Percentiles rank a stretch among this genome's conserved stretches.
These are phyloP conservation scores for Xerus rutilus DNA, from an alignment of 2,797 vertebrate species.

Conservation along the genomic window DNA sequence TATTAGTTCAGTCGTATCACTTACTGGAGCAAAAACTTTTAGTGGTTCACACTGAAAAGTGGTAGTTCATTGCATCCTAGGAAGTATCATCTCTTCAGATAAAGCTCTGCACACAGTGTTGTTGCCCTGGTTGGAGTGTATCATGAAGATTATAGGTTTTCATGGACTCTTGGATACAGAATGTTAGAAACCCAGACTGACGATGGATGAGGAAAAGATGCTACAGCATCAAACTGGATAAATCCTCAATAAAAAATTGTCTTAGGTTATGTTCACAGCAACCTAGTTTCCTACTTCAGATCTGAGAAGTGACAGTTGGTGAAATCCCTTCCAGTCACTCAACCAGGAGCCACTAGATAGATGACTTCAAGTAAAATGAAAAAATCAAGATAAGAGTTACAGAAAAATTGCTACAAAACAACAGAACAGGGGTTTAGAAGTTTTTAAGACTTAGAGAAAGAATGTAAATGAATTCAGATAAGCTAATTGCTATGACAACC, in stretches of 20 bases:
- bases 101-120: background rate
- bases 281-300: background rate
- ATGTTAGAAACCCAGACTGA: background rate
- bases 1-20: background rate
- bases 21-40: background rate
- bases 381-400: background rate
- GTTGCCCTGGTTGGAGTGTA: background rate
- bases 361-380: background rate
- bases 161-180: background rate
- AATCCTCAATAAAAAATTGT: background rate
- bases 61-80: background rate
- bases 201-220: background rate
- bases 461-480: background rate
- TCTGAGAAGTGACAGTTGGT: background rate
- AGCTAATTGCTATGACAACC: background rate
- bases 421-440: background rate
- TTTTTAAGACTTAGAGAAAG: slow-evolving; percentile 19
- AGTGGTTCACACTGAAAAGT: background rate
- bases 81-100: background rate
- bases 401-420: background rate
- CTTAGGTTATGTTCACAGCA: background rate
- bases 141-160: background rate
- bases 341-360: background rate
- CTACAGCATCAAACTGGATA: background rate
- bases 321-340: background rate